Base-by-base conservation (phyloP, 2,888 invertebrate genomes). In the Drosophila sordidula region DNA sequence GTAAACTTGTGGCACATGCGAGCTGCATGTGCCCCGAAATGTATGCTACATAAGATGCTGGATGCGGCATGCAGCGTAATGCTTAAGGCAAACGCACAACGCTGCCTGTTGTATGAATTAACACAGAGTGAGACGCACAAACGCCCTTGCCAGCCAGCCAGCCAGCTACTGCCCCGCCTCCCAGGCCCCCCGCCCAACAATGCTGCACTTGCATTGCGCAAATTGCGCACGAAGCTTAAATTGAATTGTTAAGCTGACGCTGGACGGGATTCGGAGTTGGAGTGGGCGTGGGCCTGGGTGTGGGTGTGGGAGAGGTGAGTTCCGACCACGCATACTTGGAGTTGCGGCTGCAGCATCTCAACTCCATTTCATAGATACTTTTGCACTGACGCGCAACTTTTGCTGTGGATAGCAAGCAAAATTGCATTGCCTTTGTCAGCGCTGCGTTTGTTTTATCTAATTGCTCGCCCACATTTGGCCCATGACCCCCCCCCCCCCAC, bases 401-500 rank as follows among this genome's bases (percentile, higher is more conserved):
- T 89, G 87, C 87, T 84, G 87, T 78, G 73, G 80, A 67, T 80
- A 61, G 71, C 75, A 74, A 65, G 82, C 73, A 73, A 88, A 89
- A 83, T 83, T 89, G 87, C 83, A 87, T 72, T 87, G 89, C 85
- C 87, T 89, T 89, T 89, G 89, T 87, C 89, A 89, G 83, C 89
- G 78, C 57, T 76, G 80, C 86, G 88, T 89, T 85, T 89, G 85
- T 87, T 85, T 89, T 89, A 87, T 87, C 89, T 85, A 85, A 85
- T 85, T 85, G 85, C 88, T 58, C 47, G 47, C 52, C 65, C 54
- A 46, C 62, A 49, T 38, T 16, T 44, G 54, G 9, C 50, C 16
- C 26, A 29, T 8, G n/a, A n/a, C 36, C 6, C 26, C 26, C 26
- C 22, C 14, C 8, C 18, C 18, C 18, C 18, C n/a, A n/a, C 18